These are phyloP conservation scores for Drosophila tripunctata DNA, from an alignment of 2,888 invertebrate genomes.

Conservation along the genomic window DNA sequence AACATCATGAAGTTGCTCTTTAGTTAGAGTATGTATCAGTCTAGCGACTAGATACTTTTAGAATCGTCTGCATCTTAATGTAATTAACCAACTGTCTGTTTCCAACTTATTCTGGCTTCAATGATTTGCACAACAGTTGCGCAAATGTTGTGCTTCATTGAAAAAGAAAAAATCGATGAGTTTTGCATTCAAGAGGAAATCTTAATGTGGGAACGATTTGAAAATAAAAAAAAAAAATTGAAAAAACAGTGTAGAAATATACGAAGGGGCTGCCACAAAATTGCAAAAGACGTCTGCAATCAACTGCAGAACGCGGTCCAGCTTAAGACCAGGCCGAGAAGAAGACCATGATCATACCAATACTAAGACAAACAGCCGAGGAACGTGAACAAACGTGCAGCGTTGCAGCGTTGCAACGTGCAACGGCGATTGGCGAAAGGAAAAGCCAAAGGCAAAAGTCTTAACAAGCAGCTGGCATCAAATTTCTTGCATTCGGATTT, in stretches of 20 bases:
- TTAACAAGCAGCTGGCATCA: constrained; percentile 77
- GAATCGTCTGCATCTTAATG: constrained; percentile 4
- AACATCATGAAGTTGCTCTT: not conserved
- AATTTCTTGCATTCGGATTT: constrained; percentile 75
- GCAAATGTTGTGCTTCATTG: constrained; percentile 39
- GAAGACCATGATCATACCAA: constrained; percentile 19
- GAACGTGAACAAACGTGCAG: constrained; percentile 15
- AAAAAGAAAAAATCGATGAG: constrained; percentile 39
- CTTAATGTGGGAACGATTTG: constrained; percentile 66
- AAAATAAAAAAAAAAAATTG: constrained; percentile 3
- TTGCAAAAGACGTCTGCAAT: constrained; percentile 45
- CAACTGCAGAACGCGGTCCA: constrained; percentile 43
- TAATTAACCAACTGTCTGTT: constrained; percentile 30
- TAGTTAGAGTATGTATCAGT: not conserved
- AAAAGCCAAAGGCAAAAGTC: constrained; percentile 33
- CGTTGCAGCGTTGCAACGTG: constrained; percentile 23
- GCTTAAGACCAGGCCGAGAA: constrained; percentile 25
- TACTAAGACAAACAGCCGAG: not conserved
- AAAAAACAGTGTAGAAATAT: constrained; percentile 3
- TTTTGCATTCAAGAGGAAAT: constrained; percentile 44
- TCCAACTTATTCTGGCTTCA: constrained; percentile 1
- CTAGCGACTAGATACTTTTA: not conserved
- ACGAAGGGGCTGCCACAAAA: constrained; percentile 37
- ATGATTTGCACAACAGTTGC: constrained; percentile 38
- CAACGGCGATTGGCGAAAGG: constrained; percentile 30